phyloP scores from a whole-genome alignment of 2,797 vertebrate species.

The Uromys caudimaculatus region DNA sequence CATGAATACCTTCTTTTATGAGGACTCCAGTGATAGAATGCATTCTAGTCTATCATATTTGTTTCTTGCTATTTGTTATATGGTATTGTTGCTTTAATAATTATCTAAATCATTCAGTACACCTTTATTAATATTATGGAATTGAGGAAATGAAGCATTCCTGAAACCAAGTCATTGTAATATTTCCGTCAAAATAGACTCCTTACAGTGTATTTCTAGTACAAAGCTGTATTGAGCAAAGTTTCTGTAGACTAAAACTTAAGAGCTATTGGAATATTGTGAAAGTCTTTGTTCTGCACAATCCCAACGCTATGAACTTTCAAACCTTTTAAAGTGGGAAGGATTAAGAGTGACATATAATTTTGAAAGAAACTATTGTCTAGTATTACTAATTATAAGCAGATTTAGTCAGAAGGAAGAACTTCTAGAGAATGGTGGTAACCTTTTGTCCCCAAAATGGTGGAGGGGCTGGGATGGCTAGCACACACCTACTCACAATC shows the following conservation, averaged over 20 bases:
- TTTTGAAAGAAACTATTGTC: slow-evolving; percentile 76
- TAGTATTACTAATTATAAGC: slow-evolving; percentile 78
- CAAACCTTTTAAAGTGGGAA: slow-evolving; percentile 75
- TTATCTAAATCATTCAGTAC: background rate
- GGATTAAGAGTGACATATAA: slow-evolving; percentile 65
- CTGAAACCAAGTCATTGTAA: background rate
- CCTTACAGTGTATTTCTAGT: slow-evolving; percentile 45
- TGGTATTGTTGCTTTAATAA: background rate
- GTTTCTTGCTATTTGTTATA: background rate
- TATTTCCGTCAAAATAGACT: background rate
- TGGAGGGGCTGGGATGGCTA: slow-evolving; percentile 36
- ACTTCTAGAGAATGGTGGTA: slow-evolving; percentile 67
- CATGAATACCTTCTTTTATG: background rate
- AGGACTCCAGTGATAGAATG: background rate
- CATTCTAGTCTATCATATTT: background rate
- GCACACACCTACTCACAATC: slow-evolving; percentile 43
- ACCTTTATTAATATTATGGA: background rate
- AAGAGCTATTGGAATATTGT: slow-evolving; percentile 54
- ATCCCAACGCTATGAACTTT: slow-evolving; percentile 70
- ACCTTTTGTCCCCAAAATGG: slow-evolving; percentile 63
- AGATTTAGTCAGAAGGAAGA: slow-evolving; percentile 78
- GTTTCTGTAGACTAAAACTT: slow-evolving; percentile 64
- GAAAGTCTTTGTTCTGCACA: slow-evolving; percentile 65
- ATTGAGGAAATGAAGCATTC: background rate
- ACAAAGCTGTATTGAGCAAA: background rate